A percentile compares a stretch with the other conserved stretches of the same genome.
phyloP scores from a whole-genome alignment of 2,113 vertebrate species.

The Lota lota region DNA sequence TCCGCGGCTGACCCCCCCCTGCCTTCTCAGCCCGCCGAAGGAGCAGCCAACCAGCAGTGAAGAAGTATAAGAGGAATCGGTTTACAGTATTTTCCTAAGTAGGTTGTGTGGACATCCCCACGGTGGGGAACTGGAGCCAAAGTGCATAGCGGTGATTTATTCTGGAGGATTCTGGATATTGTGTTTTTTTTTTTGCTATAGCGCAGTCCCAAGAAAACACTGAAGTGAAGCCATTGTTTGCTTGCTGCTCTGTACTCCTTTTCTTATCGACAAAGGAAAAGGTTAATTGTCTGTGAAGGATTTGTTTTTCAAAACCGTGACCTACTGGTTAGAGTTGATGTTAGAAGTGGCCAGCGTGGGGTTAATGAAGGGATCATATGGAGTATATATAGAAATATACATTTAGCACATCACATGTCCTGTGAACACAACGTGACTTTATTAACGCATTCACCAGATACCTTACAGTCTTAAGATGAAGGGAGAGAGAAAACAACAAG shows the following conservation, averaged over 20 bases:
- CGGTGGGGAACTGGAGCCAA: slow-evolving; percentile 35
- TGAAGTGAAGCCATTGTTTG: not conserved
- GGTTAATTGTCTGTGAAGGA: slow-evolving; percentile 23
- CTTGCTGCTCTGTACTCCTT: slow-evolving; percentile 15
- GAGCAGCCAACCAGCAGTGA: slow-evolving; percentile 61
- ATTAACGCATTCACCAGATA: slow-evolving; percentile 62
- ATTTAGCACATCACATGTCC: slow-evolving; percentile 10
- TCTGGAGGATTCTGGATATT: slow-evolving; percentile 33
- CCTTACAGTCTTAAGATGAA: slow-evolving; percentile 44
- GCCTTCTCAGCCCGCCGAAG: slow-evolving; percentile 9
- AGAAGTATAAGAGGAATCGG: slow-evolving; percentile 53
- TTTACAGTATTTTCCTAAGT: slow-evolving; percentile 77
- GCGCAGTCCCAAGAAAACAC: not conserved
- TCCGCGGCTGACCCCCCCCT: slow-evolving; percentile 31
- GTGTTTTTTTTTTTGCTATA: not conserved
- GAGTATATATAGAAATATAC: not conserved
- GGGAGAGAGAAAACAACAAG: not conserved
- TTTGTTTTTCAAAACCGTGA: slow-evolving; percentile 3
- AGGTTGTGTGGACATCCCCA: slow-evolving; percentile 22
- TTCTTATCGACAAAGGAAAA: slow-evolving; percentile 15
- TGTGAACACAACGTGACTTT: slow-evolving; percentile 19
- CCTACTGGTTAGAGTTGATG: too few relatives aligned
- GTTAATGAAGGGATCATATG: not conserved
- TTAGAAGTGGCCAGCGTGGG: not conserved
- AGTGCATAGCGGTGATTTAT: slow-evolving; percentile 30